Percentiles rank a stretch among this genome's conserved stretches.
phyloP scores from a whole-genome alignment of 2,888 invertebrate species.

The Suillia variegata region DNA sequence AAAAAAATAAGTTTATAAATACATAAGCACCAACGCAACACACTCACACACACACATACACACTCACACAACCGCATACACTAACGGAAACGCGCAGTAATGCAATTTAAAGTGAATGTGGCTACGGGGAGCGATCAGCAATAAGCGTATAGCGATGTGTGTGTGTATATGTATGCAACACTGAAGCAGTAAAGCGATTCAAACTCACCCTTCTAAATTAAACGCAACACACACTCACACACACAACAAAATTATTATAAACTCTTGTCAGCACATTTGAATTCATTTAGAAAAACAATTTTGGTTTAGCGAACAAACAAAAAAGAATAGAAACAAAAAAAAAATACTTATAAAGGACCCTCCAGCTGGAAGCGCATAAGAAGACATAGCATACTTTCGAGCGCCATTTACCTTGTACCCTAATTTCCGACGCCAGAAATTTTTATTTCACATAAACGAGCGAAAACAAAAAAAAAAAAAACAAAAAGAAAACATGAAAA shows the following conservation, averaged over 20 bases:
- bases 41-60: neutral
- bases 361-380: constrained; percentile 12
- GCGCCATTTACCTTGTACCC: constrained; percentile 40
- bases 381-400: constrained; percentile 45
- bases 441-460: too few relatives aligned
- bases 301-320: constrained; percentile 28
- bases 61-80: neutral
- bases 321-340: constrained; percentile 8
- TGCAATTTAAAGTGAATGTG: constrained; percentile 47
- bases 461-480: too few relatives aligned
- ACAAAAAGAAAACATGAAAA: too few relatives aligned
- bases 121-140: constrained; percentile 49
- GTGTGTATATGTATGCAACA: too few relatives aligned
- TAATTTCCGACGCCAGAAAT: constrained; percentile 19
- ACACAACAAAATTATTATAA: constrained; percentile 20
- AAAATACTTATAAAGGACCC: neutral
- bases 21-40: too few relatives aligned
- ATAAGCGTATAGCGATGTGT: constrained; percentile 8
- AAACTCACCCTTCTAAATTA: neutral
- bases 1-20: too few relatives aligned
- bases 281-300: constrained; percentile 48
- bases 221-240: neutral
- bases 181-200: neutral
- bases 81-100: constrained; percentile 26
- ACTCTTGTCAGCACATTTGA: constrained; percentile 45